Evolutionary conservation across 2,797 vertebrate genomes (phyloP).

Genomic region (Heteromormyrus szaboi): DNA sequence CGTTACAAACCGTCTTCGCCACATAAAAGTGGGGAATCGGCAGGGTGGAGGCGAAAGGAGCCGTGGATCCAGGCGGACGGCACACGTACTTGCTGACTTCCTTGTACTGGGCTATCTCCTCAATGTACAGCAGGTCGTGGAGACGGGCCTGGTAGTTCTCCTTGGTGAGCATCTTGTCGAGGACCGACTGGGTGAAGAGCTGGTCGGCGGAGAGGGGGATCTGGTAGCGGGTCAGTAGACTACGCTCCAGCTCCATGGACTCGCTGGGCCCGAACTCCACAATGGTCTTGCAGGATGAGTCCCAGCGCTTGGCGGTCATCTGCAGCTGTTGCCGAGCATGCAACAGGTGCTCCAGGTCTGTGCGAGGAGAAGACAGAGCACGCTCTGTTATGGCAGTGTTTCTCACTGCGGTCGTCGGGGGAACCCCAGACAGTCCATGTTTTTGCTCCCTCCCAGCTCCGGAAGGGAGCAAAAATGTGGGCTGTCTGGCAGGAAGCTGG

Average conservation of each 20-base stretch:
- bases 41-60: background rate
- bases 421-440: background rate
- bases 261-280: conserved; percentile 91
- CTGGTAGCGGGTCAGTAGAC: conserved; percentile 93
- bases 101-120: conserved; percentile 98
- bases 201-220: conserved; percentile 96
- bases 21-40: background rate
- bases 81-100: conserved; percentile 98
- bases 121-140: conserved; percentile 96
- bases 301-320: conserved; percentile 94
- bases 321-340: conserved; percentile 90
- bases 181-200: conserved; percentile 97
- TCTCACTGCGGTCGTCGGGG: background rate
- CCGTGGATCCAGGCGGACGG: background rate
- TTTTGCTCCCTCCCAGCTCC: background rate
- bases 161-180: conserved; percentile 93
- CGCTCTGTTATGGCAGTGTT: background rate
- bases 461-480: background rate
- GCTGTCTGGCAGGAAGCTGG: background rate
- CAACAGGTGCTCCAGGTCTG: conserved; percentile 95
- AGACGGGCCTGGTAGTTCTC: conserved; percentile 93
- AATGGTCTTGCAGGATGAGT: conserved; percentile 93
- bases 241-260: conserved; percentile 91
- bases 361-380: background rate
- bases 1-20: background rate